Conservation (phyloP, 2,888 invertebrate species). For the Ceramica pisi region DNA sequence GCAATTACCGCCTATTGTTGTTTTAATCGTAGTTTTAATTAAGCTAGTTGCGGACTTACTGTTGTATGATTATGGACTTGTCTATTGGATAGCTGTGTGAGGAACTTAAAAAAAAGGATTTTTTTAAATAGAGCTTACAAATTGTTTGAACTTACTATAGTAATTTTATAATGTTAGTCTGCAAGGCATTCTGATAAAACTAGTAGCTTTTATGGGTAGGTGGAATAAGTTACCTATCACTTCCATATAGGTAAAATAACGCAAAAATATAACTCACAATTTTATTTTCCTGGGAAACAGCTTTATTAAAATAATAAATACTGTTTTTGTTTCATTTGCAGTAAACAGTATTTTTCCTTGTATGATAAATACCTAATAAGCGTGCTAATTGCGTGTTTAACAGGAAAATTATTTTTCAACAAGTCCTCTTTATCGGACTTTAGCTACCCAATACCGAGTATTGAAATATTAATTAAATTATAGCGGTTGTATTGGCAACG, state of each 20-base stretch:
- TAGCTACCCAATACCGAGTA: not conserved
- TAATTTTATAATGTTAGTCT: not conserved
- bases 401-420: constrained; percentile 44
- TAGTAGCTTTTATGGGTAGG: not conserved
- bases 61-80: constrained; percentile 1
- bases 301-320: constrained; percentile 41
- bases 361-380: constrained; percentile 20
- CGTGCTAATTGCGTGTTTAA: constrained; percentile 18
- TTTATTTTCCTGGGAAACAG: constrained; percentile 38
- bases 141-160: too few species aligned
- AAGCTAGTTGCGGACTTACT: constrained; percentile 43
- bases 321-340: constrained; percentile 26
- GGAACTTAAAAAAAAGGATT: not conserved
- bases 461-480: constrained; percentile 10
- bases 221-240: not conserved
- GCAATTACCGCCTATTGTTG: constrained; percentile 69
- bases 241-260: constrained; percentile 1
- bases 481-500: not conserved
- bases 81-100: constrained; percentile 7
- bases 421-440: constrained; percentile 1
- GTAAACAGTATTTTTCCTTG: constrained; percentile 54
- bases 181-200: not conserved
- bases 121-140: too few species aligned
- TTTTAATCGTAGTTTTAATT: constrained; percentile 64
- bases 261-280: constrained; percentile 9